These are phyloP conservation scores for Dolichomitus sp. DNA, from an alignment of 2,888 invertebrate genomes.

Conservation along the genomic window DNA sequence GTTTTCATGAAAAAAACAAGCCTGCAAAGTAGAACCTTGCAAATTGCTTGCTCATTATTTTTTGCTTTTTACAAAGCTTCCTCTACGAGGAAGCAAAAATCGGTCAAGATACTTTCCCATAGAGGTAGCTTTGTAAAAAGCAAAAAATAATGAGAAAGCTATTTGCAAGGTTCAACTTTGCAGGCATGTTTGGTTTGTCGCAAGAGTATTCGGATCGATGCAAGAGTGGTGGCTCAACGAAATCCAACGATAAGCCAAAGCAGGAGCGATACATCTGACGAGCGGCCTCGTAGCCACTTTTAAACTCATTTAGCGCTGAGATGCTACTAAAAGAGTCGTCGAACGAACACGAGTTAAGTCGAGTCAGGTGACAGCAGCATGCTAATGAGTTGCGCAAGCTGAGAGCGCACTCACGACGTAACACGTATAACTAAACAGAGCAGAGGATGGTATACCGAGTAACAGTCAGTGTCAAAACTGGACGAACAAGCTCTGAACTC, in stretches of 20 bases:
- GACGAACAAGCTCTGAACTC: slow-evolving; percentile 5
- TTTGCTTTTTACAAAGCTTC: no score
- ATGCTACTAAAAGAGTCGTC: slow-evolving; percentile 56
- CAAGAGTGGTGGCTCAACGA: not conserved
- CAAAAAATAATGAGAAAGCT: no score
- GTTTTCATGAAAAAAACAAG: no score
- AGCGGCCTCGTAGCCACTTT: slow-evolving; percentile 51
- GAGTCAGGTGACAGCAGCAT: slow-evolving; percentile 77
- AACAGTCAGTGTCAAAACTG: not conserved
- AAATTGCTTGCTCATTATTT: no score
- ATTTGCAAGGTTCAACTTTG: no score
- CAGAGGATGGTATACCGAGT: slow-evolving; percentile 17
- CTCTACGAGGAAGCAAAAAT: no score
- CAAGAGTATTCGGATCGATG: not conserved
- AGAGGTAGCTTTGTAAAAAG: no score
- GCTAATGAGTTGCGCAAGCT: slow-evolving; percentile 80
- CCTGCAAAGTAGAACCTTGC: no score
- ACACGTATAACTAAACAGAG: slow-evolving; percentile 41
- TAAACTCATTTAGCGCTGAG: slow-evolving; percentile 63
- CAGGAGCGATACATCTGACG: not conserved
- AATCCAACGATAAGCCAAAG: not conserved
- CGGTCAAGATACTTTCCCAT: no score
- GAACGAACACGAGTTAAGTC: slow-evolving; percentile 65
- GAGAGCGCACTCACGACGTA: slow-evolving; percentile 49
- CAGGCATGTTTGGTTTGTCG: not conserved